phyloP scores from a whole-genome alignment of 2,888 invertebrate species.

The Leptopilina syphax region DNA sequence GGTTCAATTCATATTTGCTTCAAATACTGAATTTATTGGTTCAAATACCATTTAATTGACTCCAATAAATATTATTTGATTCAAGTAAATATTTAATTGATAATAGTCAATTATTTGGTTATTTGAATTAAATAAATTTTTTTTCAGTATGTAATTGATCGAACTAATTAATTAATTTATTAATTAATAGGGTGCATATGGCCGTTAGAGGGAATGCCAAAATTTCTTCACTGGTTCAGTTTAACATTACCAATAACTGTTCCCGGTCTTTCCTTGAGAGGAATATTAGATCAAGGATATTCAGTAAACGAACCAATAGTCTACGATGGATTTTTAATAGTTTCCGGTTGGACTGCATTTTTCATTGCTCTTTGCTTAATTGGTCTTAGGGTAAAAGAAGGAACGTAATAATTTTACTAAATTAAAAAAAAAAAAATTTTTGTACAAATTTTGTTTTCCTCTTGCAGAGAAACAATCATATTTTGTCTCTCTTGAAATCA shows the following conservation, averaged over 20 bases:
- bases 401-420: conserved; percentile 1
- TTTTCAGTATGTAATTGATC: no score
- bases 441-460: conserved; percentile 29
- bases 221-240: conserved; percentile 80
- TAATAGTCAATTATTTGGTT: no score
- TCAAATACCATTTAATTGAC: no score
- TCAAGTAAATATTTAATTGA: no score
- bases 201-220: conserved; percentile 86
- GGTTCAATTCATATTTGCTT: no score
- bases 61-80: no score
- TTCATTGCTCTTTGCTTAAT: conserved; percentile 80
- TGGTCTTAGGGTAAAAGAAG: conserved; percentile 72
- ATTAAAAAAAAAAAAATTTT: neutral
- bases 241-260: conserved; percentile 87
- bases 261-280: conserved; percentile 86
- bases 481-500: no score
- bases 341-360: conserved; percentile 82
- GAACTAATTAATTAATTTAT: neutral
- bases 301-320: conserved; percentile 83
- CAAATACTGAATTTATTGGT: no score
- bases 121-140: no score
- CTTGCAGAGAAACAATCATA: no score
- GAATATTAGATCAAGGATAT: conserved; percentile 87
- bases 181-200: conserved; percentile 80
- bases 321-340: conserved; percentile 85